These are phyloP conservation scores for Laticauda colubrina DNA, from an alignment of 2,113 vertebrate species.

Conservation along the genomic window DNA sequence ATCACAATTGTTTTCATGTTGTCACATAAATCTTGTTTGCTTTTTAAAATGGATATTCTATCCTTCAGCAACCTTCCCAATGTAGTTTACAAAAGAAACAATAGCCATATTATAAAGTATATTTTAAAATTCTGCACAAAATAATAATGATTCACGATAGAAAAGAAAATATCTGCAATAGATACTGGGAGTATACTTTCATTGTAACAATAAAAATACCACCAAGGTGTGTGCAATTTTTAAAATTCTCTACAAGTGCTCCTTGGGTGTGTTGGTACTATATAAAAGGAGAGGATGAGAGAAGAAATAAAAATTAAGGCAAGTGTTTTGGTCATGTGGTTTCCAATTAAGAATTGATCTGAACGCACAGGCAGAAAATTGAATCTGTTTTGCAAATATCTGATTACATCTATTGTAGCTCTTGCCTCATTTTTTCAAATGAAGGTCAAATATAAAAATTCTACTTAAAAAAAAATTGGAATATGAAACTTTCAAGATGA, in stretches of 20 bases:
- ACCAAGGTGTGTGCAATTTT: not conserved
- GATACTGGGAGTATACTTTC: not conserved
- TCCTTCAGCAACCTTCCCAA: not conserved
- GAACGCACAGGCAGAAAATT: not conserved
- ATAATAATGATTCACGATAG: not conserved
- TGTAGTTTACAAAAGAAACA: not conserved
- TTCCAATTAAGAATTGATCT: not conserved
- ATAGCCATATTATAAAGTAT: not conserved
- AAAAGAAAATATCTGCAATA: not conserved
- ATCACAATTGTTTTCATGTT: not conserved
- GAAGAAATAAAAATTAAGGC: not conserved
- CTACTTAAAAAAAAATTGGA: not conserved
- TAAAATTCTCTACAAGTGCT: not conserved
- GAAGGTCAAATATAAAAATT: not conserved
- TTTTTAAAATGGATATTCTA: not conserved
- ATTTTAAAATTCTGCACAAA: not conserved
- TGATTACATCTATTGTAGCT: not conserved
- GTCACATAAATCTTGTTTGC: not conserved
- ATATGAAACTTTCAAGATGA: not conserved
- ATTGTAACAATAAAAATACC: not conserved
- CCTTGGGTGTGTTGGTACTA: not conserved
- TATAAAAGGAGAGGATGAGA: not conserved
- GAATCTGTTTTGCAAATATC: not conserved
- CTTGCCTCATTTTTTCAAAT: not conserved
- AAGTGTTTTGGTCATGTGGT: not conserved